A percentile compares a stretch with the other conserved stretches of the same genome.
Evolutionary conservation across 2,888 invertebrate species (phyloP).

Genomic region (Apoderus coryli): DNA sequence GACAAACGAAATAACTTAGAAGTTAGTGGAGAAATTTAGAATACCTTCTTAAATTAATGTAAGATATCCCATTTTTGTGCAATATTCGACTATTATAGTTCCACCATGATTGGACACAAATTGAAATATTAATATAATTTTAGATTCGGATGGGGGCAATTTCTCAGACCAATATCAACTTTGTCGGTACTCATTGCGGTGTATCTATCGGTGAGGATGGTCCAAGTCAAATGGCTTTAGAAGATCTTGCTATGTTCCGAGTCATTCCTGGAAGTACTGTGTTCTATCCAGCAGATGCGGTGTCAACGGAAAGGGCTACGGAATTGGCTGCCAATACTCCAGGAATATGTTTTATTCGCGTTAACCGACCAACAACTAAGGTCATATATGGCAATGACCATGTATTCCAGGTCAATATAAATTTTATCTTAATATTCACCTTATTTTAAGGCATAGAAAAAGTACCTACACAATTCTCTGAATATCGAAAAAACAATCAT

Average conservation of each 20-base stretch:
- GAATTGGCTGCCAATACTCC: conserved; percentile 89
- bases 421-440: too few relatives aligned
- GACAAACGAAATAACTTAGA: too few relatives aligned
- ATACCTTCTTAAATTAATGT: too few relatives aligned
- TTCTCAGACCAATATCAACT: conserved; percentile 92
- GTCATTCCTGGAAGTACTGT: conserved; percentile 68
- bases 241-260: conserved; percentile 92
- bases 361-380: conserved; percentile 78
- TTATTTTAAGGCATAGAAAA: too few relatives aligned
- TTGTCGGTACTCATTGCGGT: conserved; percentile 92
- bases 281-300: conserved; percentile 81
- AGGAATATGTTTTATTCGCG: conserved; percentile 83
- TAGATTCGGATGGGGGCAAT: conserved; percentile 97
- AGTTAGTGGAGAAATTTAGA: too few relatives aligned
- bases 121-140: neutral
- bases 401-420: conserved; percentile 49
- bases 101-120: too few relatives aligned
- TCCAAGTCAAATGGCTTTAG: conserved; percentile 97
- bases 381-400: conserved; percentile 78
- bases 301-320: conserved; percentile 82
- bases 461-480: too few relatives aligned
- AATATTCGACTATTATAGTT: too few relatives aligned
- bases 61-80: too few relatives aligned
- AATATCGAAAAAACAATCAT: too few relatives aligned
- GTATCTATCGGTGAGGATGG: conserved; percentile 98